Evolutionary conservation across 2,888 invertebrate genomes (phyloP).

Genomic region (Ophion obscuratus): DNA sequence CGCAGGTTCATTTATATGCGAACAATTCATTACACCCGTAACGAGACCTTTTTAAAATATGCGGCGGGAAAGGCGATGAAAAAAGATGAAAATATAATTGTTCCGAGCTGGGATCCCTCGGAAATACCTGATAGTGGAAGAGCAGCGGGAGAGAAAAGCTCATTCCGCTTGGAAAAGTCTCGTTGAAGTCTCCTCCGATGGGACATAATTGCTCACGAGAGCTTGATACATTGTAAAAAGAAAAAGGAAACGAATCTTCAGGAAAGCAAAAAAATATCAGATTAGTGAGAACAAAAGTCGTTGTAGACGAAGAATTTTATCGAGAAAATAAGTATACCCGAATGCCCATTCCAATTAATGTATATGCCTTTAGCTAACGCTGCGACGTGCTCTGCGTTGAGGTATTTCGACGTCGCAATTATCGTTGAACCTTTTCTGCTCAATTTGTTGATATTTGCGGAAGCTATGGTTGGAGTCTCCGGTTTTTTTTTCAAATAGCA

Average conservation of each 20-base stretch:
- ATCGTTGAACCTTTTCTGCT: slow-evolving; percentile 40
- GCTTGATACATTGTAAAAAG: slow-evolving; percentile 55
- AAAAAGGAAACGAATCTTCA: slow-evolving; percentile 30
- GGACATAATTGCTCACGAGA: slow-evolving; percentile 59
- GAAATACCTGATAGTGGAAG: slow-evolving; percentile 24
- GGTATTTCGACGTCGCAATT: background rate
- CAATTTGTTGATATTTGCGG: slow-evolving; percentile 39
- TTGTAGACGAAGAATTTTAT: slow-evolving; percentile 12
- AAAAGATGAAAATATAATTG: slow-evolving; percentile 48
- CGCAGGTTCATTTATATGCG: slow-evolving; percentile 9
- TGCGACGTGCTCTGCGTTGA: slow-evolving; percentile 1
- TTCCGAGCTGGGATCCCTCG: slow-evolving; percentile 34
- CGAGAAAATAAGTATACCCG: slow-evolving; percentile 32
- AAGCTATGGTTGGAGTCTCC: background rate
- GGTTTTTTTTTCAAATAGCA: background rate
- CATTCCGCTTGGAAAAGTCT: slow-evolving; percentile 51
- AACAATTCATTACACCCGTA: slow-evolving; percentile 44
- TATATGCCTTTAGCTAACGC: background rate
- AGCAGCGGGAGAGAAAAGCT: slow-evolving; percentile 27
- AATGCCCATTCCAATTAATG: slow-evolving; percentile 40
- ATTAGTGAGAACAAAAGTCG: slow-evolving; percentile 18
- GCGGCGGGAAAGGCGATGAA: background rate
- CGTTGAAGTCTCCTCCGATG: slow-evolving; percentile 45
- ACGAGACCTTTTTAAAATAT: slow-evolving; percentile 41
- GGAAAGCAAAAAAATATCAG: slow-evolving; percentile 40